A percentile compares a stretch with the other conserved stretches of the same genome.
Conservation (phyloP, 1,140 invertebrate genomes). For the Lepeophtheirus salmonis region DNA sequence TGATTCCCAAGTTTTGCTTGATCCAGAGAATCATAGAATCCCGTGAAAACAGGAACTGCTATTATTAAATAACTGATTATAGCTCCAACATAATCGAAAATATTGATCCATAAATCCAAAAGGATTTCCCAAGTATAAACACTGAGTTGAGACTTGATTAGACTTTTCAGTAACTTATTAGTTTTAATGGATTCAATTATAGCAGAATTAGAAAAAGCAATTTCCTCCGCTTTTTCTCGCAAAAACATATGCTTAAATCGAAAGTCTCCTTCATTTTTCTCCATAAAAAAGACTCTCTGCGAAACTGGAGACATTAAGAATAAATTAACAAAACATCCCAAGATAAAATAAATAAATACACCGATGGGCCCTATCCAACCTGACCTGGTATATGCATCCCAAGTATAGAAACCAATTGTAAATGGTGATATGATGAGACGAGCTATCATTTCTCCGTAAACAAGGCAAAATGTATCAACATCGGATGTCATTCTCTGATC, state of each 20-base stretch:
- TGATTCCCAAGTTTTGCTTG: not conserved
- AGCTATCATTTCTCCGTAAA: conserved; percentile 31
- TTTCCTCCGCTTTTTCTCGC: not conserved
- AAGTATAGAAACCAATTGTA: conserved; percentile 36
- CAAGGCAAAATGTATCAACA: conserved; percentile 33
- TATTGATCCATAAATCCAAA: conserved; percentile 30
- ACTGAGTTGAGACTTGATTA: conserved; percentile 32
- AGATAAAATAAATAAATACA: conserved; percentile 36
- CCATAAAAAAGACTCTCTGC: conserved; percentile 34
- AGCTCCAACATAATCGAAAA: conserved; percentile 38
- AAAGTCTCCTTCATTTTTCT: conserved; percentile 41
- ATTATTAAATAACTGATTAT: conserved; percentile 41
- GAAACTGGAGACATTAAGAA: conserved; percentile 39
- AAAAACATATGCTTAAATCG: conserved; percentile 27
- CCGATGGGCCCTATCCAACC: conserved; percentile 37
- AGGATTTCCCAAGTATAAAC: conserved; percentile 31
- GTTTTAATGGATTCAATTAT: conserved; percentile 32
- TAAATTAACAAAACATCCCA: conserved; percentile 37
- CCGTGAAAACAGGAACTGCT: conserved; percentile 39
- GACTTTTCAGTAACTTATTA: conserved; percentile 30
- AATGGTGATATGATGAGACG: conserved; percentile 36
- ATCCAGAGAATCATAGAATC: conserved; percentile 31
- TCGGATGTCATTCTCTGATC: conserved; percentile 41
- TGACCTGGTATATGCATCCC: conserved; percentile 30
- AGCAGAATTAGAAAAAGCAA: conserved; percentile 23